Conservation (phyloP, 1,140 invertebrate genomes). For the Bombus difficillimus region DNA sequence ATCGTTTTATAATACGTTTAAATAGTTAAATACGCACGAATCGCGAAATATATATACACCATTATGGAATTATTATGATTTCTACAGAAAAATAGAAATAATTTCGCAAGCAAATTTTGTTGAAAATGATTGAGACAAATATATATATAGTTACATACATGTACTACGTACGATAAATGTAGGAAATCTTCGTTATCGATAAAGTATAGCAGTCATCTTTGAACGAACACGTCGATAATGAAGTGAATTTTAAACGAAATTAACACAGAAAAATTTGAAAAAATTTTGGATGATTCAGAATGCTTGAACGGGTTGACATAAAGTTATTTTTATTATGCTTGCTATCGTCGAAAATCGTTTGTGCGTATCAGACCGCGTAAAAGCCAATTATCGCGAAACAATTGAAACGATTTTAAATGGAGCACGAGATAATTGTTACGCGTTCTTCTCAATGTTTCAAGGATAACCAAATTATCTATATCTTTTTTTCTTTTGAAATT, state of each 20-base stretch:
- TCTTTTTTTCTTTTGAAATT: background rate
- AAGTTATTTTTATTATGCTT: constrained; percentile 7
- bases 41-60: background rate
- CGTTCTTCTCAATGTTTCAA: background rate
- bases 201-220: background rate
- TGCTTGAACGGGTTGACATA: background rate
- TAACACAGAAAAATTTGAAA: background rate
- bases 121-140: too few relatives aligned
- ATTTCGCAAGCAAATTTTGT: background rate
- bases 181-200: background rate
- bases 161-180: background rate
- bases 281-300: background rate
- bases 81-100: background rate
- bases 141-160: background rate
- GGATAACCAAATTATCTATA: background rate
- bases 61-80: background rate
- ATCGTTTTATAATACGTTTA: background rate
- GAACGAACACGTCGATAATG: background rate
- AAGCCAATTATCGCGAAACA: constrained; percentile 12
- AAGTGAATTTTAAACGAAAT: background rate
- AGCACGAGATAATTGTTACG: background rate
- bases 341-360: background rate
- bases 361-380: background rate
- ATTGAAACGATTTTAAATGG: background rate
- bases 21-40: background rate